These are phyloP conservation scores for Smittia aterrima DNA, from an alignment of 2,888 invertebrate species.

Conservation along the genomic window DNA sequence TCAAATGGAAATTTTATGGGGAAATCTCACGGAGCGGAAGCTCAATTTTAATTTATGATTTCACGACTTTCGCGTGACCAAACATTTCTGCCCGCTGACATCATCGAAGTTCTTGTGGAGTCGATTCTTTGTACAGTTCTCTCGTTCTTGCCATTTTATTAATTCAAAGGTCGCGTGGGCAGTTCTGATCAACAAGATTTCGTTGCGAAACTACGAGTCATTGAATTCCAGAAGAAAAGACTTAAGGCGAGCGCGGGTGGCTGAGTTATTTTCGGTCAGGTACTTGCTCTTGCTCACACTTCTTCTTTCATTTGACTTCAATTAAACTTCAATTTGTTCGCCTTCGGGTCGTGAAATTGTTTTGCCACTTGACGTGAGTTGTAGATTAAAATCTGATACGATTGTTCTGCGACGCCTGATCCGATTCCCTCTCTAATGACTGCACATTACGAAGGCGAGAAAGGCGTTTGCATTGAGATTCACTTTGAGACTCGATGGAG, in stretches of 20 bases:
- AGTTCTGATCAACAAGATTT: not conserved
- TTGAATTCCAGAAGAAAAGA: slow-evolving; percentile 21
- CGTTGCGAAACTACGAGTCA: slow-evolving; percentile 1
- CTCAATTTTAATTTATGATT: slow-evolving; percentile 10
- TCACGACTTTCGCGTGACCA: slow-evolving; percentile 10
- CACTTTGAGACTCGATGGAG: not conserved
- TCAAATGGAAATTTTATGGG: slow-evolving; percentile 16
- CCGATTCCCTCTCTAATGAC: not conserved
- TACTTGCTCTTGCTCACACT: not conserved
- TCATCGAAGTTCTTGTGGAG: not conserved
- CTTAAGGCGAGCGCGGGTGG: not conserved
- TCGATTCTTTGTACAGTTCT: not conserved
- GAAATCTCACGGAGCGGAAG: slow-evolving; percentile 12
- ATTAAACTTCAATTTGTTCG: slow-evolving; percentile 5
- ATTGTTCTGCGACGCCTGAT: not conserved
- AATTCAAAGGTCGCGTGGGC: slow-evolving; percentile 8
- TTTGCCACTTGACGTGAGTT: not conserved
- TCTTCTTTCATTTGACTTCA: not conserved
- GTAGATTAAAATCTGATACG: not conserved
- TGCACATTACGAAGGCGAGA: not conserved
- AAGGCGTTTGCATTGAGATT: not conserved
- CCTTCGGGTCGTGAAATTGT: not conserved
- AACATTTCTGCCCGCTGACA: not conserved
- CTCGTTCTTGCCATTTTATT: not conserved
- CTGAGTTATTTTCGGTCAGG: slow-evolving; percentile 3